These are phyloP conservation scores for Oscheius sp. DNA, from an alignment of 2,888 invertebrate genomes.

Conservation along the genomic window DNA sequence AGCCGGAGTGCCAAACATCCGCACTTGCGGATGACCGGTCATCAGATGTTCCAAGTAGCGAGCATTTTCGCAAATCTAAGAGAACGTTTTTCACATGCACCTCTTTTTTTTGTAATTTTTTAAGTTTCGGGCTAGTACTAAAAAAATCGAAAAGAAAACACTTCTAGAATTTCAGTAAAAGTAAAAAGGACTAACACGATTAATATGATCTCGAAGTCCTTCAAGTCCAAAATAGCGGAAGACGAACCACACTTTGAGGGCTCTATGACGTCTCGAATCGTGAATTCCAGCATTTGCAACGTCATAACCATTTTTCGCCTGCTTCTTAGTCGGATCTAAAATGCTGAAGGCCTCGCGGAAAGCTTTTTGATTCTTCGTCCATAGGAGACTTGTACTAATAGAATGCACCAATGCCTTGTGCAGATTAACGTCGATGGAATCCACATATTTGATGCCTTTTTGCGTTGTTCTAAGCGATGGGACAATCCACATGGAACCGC, in stretches of 20 bases:
- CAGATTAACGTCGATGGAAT: neutral
- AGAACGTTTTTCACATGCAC: neutral
- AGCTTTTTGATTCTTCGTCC: neutral
- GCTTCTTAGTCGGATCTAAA: neutral
- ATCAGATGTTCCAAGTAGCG: neutral
- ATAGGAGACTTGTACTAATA: neutral
- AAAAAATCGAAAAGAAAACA: too few species aligned
- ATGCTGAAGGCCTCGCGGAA: neutral
- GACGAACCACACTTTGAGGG: constrained; percentile 6
- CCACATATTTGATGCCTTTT: neutral
- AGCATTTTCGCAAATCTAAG: neutral
- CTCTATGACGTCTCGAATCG: neutral
- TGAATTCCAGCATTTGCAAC: constrained; percentile 1
- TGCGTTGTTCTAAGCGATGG: neutral
- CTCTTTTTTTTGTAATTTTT: too few species aligned
- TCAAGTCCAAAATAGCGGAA: constrained; percentile 1
- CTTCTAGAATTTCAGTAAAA: too few species aligned
- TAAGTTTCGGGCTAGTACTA: too few species aligned
- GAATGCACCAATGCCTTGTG: constrained; percentile 33
- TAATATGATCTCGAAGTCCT: neutral
- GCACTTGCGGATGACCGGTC: neutral
- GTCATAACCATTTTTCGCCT: neutral
- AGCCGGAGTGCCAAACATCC: constrained; percentile 10
- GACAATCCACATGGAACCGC: constrained; percentile 1
- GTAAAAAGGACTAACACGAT: too few species aligned